phyloP scores from a whole-genome alignment of 2,113 vertebrate genomes.

The Halichoeres trimaculatus region DNA sequence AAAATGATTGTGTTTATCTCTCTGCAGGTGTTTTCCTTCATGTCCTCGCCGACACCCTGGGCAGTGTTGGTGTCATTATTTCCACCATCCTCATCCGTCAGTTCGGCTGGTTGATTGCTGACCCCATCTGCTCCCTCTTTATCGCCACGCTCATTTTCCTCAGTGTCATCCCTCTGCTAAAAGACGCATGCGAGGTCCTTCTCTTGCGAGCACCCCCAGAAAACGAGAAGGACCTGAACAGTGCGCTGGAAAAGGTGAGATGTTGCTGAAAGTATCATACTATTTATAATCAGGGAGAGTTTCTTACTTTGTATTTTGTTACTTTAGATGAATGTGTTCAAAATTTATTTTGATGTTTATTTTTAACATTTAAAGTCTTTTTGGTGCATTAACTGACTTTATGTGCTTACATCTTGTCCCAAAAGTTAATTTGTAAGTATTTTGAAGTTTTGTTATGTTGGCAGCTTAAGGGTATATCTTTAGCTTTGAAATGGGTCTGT shows the following conservation, averaged over 20 bases:
- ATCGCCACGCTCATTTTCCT: constrained; percentile 96
- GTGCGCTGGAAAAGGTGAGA: constrained; percentile 93
- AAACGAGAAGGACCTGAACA: constrained; percentile 91
- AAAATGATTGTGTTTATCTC: background rate
- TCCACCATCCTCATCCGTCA: constrained; percentile 97
- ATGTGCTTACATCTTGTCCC: no score
- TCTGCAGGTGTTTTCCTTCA: constrained; percentile 94
- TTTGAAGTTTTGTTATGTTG: no score
- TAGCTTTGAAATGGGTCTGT: no score
- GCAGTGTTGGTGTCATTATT: constrained; percentile 97
- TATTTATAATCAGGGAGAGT: background rate
- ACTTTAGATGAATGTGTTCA: background rate
- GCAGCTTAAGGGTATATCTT: no score
- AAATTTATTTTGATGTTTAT: no score
- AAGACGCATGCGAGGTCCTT: constrained; percentile 95
- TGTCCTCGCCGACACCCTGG: constrained; percentile 95
- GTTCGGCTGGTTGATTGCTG: constrained; percentile 98
- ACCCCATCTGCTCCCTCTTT: constrained; percentile 97
- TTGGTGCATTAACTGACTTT: no score
- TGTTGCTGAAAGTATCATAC: background rate
- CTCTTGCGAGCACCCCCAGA: constrained; percentile 90
- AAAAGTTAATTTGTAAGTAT: no score
- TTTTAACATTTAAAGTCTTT: no score
- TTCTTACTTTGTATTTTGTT: background rate
- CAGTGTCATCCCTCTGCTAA: constrained; percentile 95